Evolutionary conservation across 2,113 vertebrate species (phyloP).

Genomic region (Gobio gobio): DNA sequence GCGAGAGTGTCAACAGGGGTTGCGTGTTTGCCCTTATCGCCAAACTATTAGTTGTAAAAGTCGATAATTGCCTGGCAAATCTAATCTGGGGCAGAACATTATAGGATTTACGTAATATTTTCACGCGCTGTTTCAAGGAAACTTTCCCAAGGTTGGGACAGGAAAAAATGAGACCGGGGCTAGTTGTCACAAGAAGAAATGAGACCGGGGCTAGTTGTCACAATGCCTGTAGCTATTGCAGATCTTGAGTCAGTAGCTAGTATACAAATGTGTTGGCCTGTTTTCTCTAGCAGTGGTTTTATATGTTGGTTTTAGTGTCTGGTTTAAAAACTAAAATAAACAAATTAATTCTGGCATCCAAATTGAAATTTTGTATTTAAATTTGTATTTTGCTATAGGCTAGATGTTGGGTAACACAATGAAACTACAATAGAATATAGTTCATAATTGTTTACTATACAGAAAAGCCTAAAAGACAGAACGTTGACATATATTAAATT

Average conservation of each 20-base stretch:
- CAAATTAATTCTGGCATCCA: no score
- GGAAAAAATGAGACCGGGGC: not conserved
- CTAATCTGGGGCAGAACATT: not conserved
- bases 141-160: not conserved
- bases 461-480: not conserved
- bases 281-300: not conserved
- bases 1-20: not conserved
- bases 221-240: not conserved
- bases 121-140: not conserved
- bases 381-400: not conserved
- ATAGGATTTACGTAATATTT: not conserved
- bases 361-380: no score
- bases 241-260: not conserved
- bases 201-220: not conserved
- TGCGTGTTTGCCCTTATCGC: slow-evolving; percentile 1
- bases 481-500: not conserved
- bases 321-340: not conserved
- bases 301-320: not conserved
- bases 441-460: not conserved
- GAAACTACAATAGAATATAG: no score
- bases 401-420: not conserved
- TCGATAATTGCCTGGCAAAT: not conserved
- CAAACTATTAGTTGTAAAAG: not conserved
- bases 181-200: not conserved
- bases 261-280: not conserved